phyloP scores from a whole-genome alignment of 2,888 invertebrate genomes.

The Danaus chrysippus region DNA sequence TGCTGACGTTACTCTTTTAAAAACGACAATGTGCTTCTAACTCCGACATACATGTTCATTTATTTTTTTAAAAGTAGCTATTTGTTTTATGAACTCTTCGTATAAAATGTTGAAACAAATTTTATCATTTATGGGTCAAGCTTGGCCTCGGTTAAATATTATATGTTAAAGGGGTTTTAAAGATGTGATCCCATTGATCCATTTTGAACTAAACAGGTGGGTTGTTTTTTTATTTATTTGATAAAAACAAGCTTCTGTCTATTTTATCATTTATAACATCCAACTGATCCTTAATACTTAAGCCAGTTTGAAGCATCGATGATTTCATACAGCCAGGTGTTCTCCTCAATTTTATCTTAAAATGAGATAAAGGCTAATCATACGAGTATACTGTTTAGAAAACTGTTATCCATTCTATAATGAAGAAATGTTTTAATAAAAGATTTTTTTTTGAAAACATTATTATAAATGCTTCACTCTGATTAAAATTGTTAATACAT shows the following conservation, averaged over 20 bases:
- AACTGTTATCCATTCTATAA: neutral
- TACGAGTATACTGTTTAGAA: no score
- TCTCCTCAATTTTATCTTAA: no score
- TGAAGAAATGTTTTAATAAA: neutral
- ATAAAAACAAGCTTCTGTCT: no score
- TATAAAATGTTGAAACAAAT: conserved; percentile 62
- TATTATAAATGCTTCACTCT: conserved; percentile 2
- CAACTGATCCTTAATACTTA: no score
- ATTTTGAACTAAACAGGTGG: conserved; percentile 40
- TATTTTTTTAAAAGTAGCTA: conserved; percentile 76
- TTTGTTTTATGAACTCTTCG: conserved; percentile 76
- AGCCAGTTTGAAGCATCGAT: no score
- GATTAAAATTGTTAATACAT: conserved; percentile 42
- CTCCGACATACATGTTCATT: no score
- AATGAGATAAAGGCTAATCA: no score
- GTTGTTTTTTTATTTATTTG: no score
- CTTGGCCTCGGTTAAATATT: conserved; percentile 47
- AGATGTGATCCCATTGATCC: conserved; percentile 42
- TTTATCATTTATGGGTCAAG: conserved; percentile 43
- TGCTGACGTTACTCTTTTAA: no score
- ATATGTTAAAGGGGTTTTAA: conserved; percentile 42
- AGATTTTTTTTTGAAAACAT: conserved; percentile 1
- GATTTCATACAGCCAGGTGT: no score
- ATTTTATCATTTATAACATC: no score
- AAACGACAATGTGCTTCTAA: no score